Evolutionary conservation across 2,888 invertebrate species (phyloP).

Genomic region (Allolobophora icterica): DNA sequence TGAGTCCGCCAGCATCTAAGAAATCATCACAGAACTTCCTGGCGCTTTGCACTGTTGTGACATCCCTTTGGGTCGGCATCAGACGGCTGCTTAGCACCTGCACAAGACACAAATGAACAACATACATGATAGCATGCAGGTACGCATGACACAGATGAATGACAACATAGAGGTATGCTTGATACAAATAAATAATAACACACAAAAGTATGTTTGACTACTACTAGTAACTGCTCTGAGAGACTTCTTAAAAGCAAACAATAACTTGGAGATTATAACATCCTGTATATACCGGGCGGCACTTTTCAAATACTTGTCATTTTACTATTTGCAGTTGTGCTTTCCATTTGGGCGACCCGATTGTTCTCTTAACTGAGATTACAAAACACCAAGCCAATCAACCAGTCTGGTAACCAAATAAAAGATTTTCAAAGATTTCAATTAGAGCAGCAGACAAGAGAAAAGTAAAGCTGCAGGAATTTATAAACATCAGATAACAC

Average conservation of each 20-base stretch:
- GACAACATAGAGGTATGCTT: not conserved
- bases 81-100: constrained; percentile 66
- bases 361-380: no score
- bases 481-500: no score
- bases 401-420: no score
- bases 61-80: constrained; percentile 64
- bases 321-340: no score
- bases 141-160: not conserved
- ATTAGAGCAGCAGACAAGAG: no score
- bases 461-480: no score
- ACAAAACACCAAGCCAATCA: no score
- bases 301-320: no score
- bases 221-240: not conserved
- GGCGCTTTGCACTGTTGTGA: constrained; percentile 58
- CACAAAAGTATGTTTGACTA: not conserved
- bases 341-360: no score
- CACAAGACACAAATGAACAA: constrained; percentile 30
- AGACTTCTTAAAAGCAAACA: not conserved
- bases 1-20: constrained; percentile 65
- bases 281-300: no score
- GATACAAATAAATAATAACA: not conserved
- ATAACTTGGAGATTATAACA: not conserved
- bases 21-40: constrained; percentile 65
- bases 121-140: not conserved
- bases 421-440: no score